Evolutionary conservation across 2,797 vertebrate genomes (phyloP).

Genomic region (Echeneis naucrates): DNA sequence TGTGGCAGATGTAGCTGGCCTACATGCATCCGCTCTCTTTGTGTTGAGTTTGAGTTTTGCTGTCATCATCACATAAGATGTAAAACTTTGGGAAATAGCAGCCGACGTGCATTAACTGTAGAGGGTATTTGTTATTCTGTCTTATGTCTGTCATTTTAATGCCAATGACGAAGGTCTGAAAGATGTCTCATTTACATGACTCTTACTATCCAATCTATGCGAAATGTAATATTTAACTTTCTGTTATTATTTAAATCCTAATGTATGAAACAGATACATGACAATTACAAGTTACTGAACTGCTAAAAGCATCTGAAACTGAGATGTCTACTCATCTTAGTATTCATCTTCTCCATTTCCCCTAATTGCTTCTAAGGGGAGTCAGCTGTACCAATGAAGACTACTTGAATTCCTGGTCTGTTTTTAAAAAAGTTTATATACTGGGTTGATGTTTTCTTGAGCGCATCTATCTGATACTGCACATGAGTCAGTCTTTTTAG

Average conservation of each 20-base stretch:
- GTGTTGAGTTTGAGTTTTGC: conserved; percentile 68
- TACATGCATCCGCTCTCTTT: conserved; percentile 77
- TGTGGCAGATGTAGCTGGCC: conserved; percentile 78
- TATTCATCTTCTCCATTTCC: neutral
- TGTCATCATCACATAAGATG: conserved; percentile 58
- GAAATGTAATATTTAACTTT: neutral
- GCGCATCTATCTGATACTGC: neutral
- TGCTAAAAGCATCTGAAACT: neutral
- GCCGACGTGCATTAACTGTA: neutral
- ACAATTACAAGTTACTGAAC: conserved; percentile 12
- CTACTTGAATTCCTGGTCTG: neutral
- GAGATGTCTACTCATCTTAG: neutral
- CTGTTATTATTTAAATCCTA: neutral
- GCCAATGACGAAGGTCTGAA: neutral
- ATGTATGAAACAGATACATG: conserved; percentile 1
- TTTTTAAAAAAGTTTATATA: conserved; percentile 23
- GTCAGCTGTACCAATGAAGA: neutral
- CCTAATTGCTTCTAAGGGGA: neutral
- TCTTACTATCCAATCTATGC: neutral
- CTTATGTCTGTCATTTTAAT: no score
- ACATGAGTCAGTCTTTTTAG: conserved; percentile 28
- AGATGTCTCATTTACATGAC: neutral
- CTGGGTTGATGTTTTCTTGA: conserved; percentile 30
- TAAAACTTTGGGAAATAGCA: conserved; percentile 35
- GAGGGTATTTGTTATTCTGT: neutral